Conservation (phyloP, 2,797 vertebrate genomes). For the Rhinichthys osculus region DNA sequence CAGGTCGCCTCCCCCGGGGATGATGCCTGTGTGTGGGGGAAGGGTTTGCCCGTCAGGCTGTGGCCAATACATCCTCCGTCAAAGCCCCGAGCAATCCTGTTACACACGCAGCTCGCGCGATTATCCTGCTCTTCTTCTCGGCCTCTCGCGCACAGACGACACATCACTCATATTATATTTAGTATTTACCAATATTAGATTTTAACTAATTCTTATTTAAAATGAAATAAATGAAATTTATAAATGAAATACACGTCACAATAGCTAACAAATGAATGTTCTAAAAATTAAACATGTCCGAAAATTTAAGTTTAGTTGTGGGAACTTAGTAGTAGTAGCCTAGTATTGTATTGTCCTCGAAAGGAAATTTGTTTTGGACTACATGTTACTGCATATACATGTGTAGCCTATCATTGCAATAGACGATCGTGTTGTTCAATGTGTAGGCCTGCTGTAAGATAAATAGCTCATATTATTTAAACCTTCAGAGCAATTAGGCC, state of each 20-base stretch:
- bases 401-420: background rate
- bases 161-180: background rate
- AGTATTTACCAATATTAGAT: background rate
- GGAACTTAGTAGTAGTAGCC: too few species aligned
- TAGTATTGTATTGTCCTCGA: too few species aligned
- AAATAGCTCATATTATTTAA: background rate
- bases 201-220: background rate
- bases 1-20: constrained; percentile 55
- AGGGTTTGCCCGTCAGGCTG: constrained; percentile 48
- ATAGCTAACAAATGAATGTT: background rate
- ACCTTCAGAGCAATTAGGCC: background rate
- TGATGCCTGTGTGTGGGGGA: constrained; percentile 46
- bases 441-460: background rate
- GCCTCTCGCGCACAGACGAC: background rate
- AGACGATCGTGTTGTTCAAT: background rate
- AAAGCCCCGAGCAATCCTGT: constrained; percentile 51
- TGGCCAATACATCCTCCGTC: constrained; percentile 45
- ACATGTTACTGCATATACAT: background rate
- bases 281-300: background rate
- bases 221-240: too few species aligned
- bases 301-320: background rate
- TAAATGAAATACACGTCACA: background rate
- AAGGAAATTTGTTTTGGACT: too few species aligned
- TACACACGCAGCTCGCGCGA: constrained; percentile 50
- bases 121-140: constrained; percentile 22